Percentiles rank a stretch among this genome's conserved stretches.
Evolutionary conservation across 1,140 invertebrate species (phyloP).

Genomic region (Diabrotica virgifera): DNA sequence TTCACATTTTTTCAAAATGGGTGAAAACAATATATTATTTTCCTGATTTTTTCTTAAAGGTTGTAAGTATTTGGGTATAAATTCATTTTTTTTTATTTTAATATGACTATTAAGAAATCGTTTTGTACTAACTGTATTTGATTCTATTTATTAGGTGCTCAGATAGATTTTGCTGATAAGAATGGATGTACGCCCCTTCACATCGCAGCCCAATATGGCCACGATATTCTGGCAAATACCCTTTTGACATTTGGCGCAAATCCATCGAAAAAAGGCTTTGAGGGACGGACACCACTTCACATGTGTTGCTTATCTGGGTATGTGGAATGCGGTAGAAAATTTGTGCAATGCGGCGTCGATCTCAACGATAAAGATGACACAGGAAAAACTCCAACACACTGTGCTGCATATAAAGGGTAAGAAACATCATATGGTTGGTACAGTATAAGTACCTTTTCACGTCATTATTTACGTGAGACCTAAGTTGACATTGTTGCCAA

Average conservation of each 20-base stretch:
- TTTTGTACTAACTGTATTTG: too few species aligned
- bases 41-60: too few species aligned
- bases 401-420: slow-evolving; percentile 58
- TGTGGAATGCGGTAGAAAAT: slow-evolving; percentile 55
- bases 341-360: slow-evolving; percentile 51
- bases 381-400: slow-evolving; percentile 57
- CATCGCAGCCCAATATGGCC: slow-evolving; percentile 56
- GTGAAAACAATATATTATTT: too few species aligned
- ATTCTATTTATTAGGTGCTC: slow-evolving; percentile 43
- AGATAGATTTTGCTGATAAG: slow-evolving; percentile 52
- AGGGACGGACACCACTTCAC: slow-evolving; percentile 51
- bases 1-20: too few species aligned
- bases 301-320: slow-evolving; percentile 52
- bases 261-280: slow-evolving; percentile 50
- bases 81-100: too few species aligned
- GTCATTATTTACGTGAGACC: too few species aligned
- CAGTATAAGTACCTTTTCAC: too few species aligned
- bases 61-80: too few species aligned
- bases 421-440: background rate
- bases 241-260: slow-evolving; percentile 55
- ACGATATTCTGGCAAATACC: slow-evolving; percentile 54
- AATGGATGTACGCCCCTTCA: slow-evolving; percentile 57
- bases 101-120: too few species aligned
- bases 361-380: slow-evolving; percentile 53
- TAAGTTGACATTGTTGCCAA: too few species aligned